Base-by-base conservation (phyloP, 2,797 vertebrate genomes). In the Gambusia yucatana region DNA sequence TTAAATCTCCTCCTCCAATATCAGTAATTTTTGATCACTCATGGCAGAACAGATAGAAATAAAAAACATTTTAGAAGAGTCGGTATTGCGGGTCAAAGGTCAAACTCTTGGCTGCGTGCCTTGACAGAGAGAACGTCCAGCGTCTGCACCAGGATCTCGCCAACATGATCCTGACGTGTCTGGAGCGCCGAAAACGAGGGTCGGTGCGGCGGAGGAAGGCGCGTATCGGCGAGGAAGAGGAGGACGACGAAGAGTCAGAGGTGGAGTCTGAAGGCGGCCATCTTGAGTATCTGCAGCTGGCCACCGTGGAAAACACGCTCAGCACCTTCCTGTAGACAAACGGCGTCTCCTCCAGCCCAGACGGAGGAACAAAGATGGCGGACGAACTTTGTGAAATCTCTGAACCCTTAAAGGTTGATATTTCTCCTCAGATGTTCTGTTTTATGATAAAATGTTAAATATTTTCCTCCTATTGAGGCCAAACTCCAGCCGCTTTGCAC, bases 221-320 rank as follows among this genome's bases (percentile, higher is more conserved):
- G 14, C 1, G 1, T 84, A 90, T 6, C 90, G 82, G 28, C 90
- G 96, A 77, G 94, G 50, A 55, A 55, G 94, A 91, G 55, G 73
- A 96, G 81, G 85, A 80, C 0, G n/a, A 77, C 48, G 50, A 78
- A 6, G 89, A 85, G 0, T 87, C 84, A 1, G 89, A 48, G 73
- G 79, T 43, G 93, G 95, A 87, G 87, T 95, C 93, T 77, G 95
- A 94, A 47, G 93, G 92, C 47, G 95, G 94, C 39, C 94, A 92
- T 0, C 96, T 97, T 0, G 98, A 99, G 88, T 99, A 99, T 86
- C 92, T 99, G 80, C 97, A 99, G 0, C 85, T 99, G 89, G 96
- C 95, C 91, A 96, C 93, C 0, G 92, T 94, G n/a, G 96, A 96
- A 33, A 95, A 96, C 81, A 95, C 94, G 2, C 92, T 96, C 74